Percentiles rank a stretch among this genome's conserved stretches.
Conservation (phyloP, 2,113 vertebrate genomes). For the Nothobranchius furzeri region DNA sequence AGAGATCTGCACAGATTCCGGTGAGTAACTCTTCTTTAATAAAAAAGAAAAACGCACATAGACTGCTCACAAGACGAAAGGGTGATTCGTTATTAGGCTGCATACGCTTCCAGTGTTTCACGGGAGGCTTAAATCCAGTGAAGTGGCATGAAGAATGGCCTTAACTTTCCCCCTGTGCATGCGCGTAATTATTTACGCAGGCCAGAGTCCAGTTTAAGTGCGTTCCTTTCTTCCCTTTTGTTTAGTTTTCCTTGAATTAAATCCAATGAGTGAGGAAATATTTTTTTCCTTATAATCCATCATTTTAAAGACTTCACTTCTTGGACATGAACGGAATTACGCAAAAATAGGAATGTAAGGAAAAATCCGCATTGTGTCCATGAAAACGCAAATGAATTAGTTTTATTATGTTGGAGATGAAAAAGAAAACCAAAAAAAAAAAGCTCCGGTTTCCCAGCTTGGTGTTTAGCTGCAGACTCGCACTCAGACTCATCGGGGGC, state of each 20-base stretch:
- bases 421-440: not conserved
- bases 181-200: slow-evolving; percentile 53
- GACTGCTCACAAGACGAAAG: slow-evolving; percentile 61
- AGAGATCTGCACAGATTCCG: slow-evolving; percentile 68
- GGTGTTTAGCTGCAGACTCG: slow-evolving; percentile 43
- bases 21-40: slow-evolving; percentile 77
- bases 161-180: slow-evolving; percentile 27
- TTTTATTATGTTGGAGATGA: too few species aligned
- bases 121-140: slow-evolving; percentile 55
- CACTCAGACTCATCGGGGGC: slow-evolving; percentile 41
- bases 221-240: not conserved
- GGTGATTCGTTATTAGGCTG: slow-evolving; percentile 57
- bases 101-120: slow-evolving; percentile 53
- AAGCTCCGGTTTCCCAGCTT: slow-evolving; percentile 12
- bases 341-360: slow-evolving; percentile 11
- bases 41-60: slow-evolving; percentile 37
- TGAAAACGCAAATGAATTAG: slow-evolving; percentile 1
- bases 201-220: slow-evolving; percentile 30
- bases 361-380: slow-evolving; percentile 17
- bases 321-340: not conserved
- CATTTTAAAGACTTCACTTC: not conserved
- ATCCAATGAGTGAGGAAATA: not conserved
- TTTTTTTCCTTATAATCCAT: not conserved
- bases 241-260: not conserved
- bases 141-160: slow-evolving; percentile 56